Evolutionary conservation across 1,140 invertebrate genomes (phyloP).

Genomic region (Sinella curviseta): DNA sequence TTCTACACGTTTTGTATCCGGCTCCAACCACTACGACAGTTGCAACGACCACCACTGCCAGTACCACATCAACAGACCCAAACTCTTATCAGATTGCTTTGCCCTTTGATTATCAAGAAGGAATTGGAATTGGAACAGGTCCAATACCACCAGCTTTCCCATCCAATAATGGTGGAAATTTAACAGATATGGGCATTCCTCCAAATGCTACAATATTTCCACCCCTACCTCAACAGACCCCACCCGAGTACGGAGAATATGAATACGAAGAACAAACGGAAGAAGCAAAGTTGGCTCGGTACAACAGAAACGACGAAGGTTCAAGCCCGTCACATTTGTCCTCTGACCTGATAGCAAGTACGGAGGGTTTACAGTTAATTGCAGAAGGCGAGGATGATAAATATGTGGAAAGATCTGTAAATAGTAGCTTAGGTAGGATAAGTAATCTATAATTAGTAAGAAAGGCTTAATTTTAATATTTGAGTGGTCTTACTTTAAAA

Average conservation of each 20-base stretch:
- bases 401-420: background rate
- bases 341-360: no score
- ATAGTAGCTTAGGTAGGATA: background rate
- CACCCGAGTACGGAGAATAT: background rate
- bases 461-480: no score
- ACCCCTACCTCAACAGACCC: background rate
- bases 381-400: background rate
- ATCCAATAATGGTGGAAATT: background rate
- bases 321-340: no score
- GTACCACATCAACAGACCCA: background rate
- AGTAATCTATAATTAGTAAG: no score
- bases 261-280: background rate
- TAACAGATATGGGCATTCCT: background rate
- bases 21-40: background rate
- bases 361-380: no score
- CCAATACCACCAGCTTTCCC: background rate
- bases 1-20: conserved; percentile 6
- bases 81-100: background rate
- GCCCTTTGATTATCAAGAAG: background rate
- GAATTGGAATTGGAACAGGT: background rate
- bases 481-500: no score
- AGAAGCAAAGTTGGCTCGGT: background rate
- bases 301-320: no score
- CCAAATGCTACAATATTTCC: background rate
- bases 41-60: background rate